Evolutionary conservation across 2,113 vertebrate genomes (phyloP).

Genomic region (Bubo scandiacus): DNA sequence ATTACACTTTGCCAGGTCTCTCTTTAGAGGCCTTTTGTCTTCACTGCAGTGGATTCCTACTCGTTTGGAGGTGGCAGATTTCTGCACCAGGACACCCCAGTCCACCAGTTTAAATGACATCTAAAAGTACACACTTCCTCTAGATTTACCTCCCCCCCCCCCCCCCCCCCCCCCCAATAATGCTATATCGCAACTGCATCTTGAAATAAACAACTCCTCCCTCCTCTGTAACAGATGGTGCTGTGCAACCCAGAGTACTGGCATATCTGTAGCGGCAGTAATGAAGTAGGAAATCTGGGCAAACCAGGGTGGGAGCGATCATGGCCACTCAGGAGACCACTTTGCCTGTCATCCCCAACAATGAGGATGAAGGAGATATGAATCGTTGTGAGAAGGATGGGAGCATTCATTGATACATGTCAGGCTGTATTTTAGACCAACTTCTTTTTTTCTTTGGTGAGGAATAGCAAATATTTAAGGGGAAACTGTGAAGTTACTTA

Average conservation of each 20-base stretch:
- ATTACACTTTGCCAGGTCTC: neutral
- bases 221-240: slow-evolving; percentile 13
- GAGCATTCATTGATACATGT: neutral
- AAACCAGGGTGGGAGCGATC: neutral
- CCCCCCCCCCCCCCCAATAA: neutral
- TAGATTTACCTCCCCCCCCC: too few relatives aligned
- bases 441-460: neutral
- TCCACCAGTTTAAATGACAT: neutral
- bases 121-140: neutral
- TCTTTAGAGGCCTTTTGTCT: neutral
- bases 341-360: neutral
- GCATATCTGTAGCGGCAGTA: neutral
- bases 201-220: neutral
- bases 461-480: slow-evolving; percentile 20
- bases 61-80: neutral
- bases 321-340: neutral
- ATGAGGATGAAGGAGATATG: neutral
- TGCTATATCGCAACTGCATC: neutral
- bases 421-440: neutral
- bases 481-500: neutral
- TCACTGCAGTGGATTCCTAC: neutral
- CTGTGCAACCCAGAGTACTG: neutral
- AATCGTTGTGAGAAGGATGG: neutral
- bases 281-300: neutral
- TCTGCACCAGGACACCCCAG: neutral